Base-by-base conservation (phyloP, 1,140 invertebrate genomes). In the Aphelinus atriplicis region DNA sequence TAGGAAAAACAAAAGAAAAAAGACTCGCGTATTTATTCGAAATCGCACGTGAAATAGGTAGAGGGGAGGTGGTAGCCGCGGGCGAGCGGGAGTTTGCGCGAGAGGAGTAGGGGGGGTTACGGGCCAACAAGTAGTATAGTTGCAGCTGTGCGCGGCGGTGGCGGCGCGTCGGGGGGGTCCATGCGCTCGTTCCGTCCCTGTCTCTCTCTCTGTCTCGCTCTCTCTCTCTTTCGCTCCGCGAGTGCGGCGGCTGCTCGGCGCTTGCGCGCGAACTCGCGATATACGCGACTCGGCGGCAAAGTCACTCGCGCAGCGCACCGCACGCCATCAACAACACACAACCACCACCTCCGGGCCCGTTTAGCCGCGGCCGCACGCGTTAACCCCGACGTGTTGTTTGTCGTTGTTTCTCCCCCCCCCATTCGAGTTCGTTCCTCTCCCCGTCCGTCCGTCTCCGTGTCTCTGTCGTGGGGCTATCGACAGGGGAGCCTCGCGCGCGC, bases 301-400 rank as follows among this genome's bases (percentile, higher is more conserved):
- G 84, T 87, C 86, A 88, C 85, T 88, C 86, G 86, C 84, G 86
- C 84, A 86, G 84, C 84, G 86, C 81, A 86, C 84, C 80, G 87
- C 86, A 87, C 82, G 86, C 82, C 83, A 87, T 84, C 87, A 85
- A 84, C 85, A 84, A 26, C 75, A 57, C 43, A 63, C 61, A 63
- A 6, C 61, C 51, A 53, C 51, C 51, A 53, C 51, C 9, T 43
- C 58, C 7, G 58, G n/a, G 58, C 58, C 53, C 53, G 26, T 26
- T 26, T 26, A 26, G 26, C 26, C 26, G 26, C 26, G 26, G 26
- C 26, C 26, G 26, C 26, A 26, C 26, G 26, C 26, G 26, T 26
- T 26, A 26, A 26, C 26, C 26, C 26, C 26, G 26, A 26, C 26
- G 26, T 26, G 26, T 26, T 26, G 26, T 26, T 26, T 26, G 26